Evolutionary conservation across 1,140 invertebrate species (phyloP), one percentile per base, ranked within the genome.

Genomic region (fruit fly (Drosophila melanogaster)): DNA sequence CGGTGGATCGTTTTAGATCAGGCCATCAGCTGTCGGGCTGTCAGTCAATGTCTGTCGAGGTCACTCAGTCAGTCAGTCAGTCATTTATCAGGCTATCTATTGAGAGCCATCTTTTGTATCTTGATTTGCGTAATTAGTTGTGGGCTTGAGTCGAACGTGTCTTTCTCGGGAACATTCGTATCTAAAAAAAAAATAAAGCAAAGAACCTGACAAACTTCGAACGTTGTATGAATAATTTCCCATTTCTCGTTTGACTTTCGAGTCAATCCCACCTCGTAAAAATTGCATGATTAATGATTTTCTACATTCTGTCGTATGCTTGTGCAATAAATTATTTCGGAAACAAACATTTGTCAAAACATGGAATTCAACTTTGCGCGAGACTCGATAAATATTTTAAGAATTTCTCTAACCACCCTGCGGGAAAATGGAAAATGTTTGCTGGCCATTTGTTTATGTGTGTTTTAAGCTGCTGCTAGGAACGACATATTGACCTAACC

Each of bases 101-200:
- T 66, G 60, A 64, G 69, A 75, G 81, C 60, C 78, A 85, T 85
- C 69, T 71, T 53, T 57, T 71, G 66, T 70, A 83, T 76, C 76
- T 89, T 89, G 84, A 87, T 87, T 89, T 89, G 79, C 79, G 77
- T 89, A 87, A 87, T 89, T 89, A 79, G 66, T 67, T 51, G 70
- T 64, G 65, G 26, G 70, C 35, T 46, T 69, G 51, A 67, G 37
- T 65, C 38, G 35, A 38, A 53, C 58, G 50, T 57, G 72, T 44
- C 35, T 40, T 40, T 12, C 35, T 22, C 30, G 8, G 11, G 11
- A 35, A 41, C 26, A 7, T 38, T 15, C 11, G n/a, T 17, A 15
- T 24, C 50, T 37, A 5, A 14, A 22, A 14, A 22, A 14, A 12
- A 50, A 22, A 30, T 12, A 38, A 38, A 38, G 30, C 8, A 38